A percentile compares a stretch with the other conserved stretches of the same genome.
Evolutionary conservation across 2,888 invertebrate species (phyloP).

Genomic region (Pyrrhosoma nymphula): DNA sequence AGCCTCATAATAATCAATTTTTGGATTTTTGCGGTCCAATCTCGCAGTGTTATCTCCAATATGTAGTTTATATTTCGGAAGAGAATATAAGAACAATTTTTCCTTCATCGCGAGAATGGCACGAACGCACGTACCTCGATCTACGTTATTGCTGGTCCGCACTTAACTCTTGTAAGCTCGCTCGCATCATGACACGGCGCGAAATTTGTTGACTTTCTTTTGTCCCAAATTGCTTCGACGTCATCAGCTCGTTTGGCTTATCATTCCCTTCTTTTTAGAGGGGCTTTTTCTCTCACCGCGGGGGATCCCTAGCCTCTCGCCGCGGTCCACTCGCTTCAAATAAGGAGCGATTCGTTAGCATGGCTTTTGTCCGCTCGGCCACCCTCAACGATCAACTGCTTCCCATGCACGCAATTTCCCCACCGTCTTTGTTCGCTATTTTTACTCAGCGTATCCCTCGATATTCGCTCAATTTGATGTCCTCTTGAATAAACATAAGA

Average conservation of each 20-base stretch:
- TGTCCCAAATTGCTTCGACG: neutral
- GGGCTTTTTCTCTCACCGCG: neutral
- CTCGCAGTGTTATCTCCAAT: too few relatives aligned
- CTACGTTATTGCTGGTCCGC: neutral
- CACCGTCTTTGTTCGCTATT: neutral
- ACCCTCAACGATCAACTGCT: neutral
- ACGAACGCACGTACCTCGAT: too few relatives aligned
- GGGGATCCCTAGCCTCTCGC: neutral
- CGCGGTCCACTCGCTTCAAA: neutral
- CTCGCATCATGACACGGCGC: neutral
- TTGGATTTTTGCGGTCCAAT: too few relatives aligned
- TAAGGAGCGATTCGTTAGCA: neutral
- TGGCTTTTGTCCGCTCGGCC: neutral
- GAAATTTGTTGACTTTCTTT: neutral
- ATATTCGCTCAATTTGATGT: neutral
- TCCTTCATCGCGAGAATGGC: too few relatives aligned
- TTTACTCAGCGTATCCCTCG: neutral
- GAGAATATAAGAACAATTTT: too few relatives aligned
- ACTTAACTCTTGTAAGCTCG: neutral
- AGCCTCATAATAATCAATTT: too few relatives aligned
- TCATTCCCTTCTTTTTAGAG: neutral
- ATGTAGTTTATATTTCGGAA: too few relatives aligned
- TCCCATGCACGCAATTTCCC: neutral
- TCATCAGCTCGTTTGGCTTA: neutral
- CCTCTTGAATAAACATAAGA: neutral